Base-by-base conservation (phyloP, 2,888 invertebrate species). In the Octodonta nipae region DNA sequence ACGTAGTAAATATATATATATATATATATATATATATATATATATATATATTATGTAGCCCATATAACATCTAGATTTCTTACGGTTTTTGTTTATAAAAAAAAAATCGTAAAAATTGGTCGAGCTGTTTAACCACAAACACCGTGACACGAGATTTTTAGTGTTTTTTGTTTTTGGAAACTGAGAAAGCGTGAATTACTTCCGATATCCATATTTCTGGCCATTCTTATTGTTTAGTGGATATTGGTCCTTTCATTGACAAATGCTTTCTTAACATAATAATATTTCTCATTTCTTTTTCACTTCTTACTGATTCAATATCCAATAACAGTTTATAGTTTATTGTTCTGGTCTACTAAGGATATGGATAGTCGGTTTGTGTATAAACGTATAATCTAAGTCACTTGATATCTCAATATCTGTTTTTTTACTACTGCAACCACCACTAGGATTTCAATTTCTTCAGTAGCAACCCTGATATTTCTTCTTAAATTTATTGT, bases 111-210 rank as follows among this genome's bases (percentile, higher is more conserved):
- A n/a, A n/a, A n/a, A n/a, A n/a, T n/a, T n/a, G n/a, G n/a, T n/a
- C n/a, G n/a, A n/a, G n/a, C n/a, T n/a, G n/a, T n/a, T n/a, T n/a
- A n/a, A n/a, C n/a, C n/a, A n/a, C n/a, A n/a, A n/a, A n/a, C n/a
- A n/a, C n/a, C n/a, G n/a, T n/a, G n/a, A n/a, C n/a, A n/a, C n/a
- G n/a, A n/a, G n/a, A n/a, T n/a, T n/a, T n/a, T n/a, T n/a, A n/a
- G n/a, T n/a, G n/a, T 13, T 32, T 32, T 8, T 6, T 8, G 11
- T 14, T 22, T 24, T 12, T 13, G 30, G 10, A 28, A 26, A 15
- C 5, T 20, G 20, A 20, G 20, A 20, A 20, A 7, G 20, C 20
- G 20, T 20, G 7, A n/a, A 20, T 20, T 20, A 20, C 20, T 20
- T 20, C 20, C 20, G 20, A 20, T 20, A 7, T 20, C n/a, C 6